Conservation (phyloP, 64 coral and sea anemone species). For the Montipora efflorescens region DNA sequence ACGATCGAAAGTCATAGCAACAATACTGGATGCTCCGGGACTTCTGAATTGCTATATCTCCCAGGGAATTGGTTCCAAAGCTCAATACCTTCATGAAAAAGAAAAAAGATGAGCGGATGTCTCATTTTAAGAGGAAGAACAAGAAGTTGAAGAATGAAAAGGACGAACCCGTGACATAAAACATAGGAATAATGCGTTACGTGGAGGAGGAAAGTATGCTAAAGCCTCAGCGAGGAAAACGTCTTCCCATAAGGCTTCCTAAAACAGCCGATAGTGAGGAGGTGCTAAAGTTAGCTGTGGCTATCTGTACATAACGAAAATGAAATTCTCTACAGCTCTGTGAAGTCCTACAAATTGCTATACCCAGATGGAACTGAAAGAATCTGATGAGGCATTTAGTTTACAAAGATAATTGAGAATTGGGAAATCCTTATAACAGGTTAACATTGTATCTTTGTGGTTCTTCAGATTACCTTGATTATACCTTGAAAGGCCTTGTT, state of each 20-base stretch:
- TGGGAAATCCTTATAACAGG: no score
- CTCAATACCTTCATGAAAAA: background rate
- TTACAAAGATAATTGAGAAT: no score
- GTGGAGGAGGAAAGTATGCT: background rate
- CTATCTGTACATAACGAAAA: no score
- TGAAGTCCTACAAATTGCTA: no score
- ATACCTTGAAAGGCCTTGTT: no score
- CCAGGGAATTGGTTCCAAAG: background rate
- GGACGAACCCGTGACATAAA: background rate
- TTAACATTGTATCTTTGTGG: no score
- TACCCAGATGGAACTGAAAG: background rate
- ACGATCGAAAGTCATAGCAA: background rate
- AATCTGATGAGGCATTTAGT: background rate
- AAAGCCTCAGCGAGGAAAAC: background rate
- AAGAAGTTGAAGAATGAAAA: background rate
- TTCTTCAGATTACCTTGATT: background rate
- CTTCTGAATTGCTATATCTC: background rate
- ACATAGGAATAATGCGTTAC: background rate
- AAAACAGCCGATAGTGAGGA: background rate
- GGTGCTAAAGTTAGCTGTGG: no score
- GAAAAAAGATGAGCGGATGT: background rate
- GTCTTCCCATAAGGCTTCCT: background rate
- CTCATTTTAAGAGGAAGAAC: conserved; percentile 4
- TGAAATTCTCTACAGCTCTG: no score
- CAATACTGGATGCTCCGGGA: background rate